These are phyloP conservation scores for Festucalex cinctus DNA, from an alignment of 2,113 vertebrate genomes.

Conservation along the genomic window DNA sequence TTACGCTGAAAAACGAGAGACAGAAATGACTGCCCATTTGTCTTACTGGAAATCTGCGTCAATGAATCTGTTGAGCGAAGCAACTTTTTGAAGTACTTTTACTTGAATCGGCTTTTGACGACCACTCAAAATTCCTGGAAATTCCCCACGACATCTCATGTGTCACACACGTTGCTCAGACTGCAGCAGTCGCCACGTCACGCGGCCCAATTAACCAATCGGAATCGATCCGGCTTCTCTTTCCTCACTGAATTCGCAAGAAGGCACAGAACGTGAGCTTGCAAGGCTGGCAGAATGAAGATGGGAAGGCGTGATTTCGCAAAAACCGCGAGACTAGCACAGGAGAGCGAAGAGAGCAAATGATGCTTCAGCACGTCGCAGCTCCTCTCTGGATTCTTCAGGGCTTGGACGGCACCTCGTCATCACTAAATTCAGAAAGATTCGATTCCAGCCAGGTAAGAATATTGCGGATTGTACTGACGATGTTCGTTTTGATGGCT, in stretches of 20 bases:
- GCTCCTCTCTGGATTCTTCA: background rate
- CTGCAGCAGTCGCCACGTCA: constrained; percentile 34
- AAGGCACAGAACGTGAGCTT: background rate
- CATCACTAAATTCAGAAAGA: background rate
- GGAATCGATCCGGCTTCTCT: background rate
- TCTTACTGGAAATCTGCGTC: too few relatives aligned
- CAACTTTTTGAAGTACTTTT: too few relatives aligned
- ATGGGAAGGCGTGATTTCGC: too few relatives aligned
- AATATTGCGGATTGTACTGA: too few relatives aligned
- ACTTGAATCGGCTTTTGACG: too few relatives aligned
- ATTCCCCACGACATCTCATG: constrained; percentile 11
- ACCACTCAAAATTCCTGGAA: constrained; percentile 2
- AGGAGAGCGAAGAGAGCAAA: background rate
- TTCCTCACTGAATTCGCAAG: background rate
- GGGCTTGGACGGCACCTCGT: background rate
- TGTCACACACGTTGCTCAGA: constrained; percentile 11
- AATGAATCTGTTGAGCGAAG: too few relatives aligned
- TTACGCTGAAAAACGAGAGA: constrained; percentile 79
- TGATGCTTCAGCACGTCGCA: constrained; percentile 26
- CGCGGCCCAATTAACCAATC: constrained; percentile 25
- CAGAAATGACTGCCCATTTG: too few relatives aligned
- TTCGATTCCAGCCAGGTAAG: constrained; percentile 15
- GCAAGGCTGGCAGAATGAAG: background rate
- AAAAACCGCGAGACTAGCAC: too few relatives aligned
- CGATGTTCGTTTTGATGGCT: background rate